A percentile compares a stretch with the other conserved stretches of the same genome.
phyloP scores from a whole-genome alignment of 2,888 invertebrate genomes.

The Ophion ventricosus region DNA sequence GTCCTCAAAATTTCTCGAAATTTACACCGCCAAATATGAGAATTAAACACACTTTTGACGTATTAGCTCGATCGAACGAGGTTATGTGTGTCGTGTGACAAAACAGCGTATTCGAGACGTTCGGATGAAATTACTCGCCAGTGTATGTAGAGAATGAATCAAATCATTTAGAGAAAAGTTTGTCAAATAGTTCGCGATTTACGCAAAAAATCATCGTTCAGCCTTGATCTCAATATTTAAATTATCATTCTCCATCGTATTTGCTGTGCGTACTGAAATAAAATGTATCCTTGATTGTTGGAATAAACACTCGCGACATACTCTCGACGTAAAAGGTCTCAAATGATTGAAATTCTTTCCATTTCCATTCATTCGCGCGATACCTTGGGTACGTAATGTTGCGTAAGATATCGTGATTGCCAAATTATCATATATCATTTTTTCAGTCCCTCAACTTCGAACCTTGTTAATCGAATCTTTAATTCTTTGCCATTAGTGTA shows the following conservation, averaged over 20 bases:
- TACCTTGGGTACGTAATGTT: not conserved
- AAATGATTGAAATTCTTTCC: not conserved
- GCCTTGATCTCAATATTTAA: not conserved
- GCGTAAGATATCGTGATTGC: not conserved
- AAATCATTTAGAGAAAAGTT: not conserved
- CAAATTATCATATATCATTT: not conserved
- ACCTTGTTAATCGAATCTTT: not conserved
- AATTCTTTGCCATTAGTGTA: not conserved
- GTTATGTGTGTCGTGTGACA: conserved; percentile 32
- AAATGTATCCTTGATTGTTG: not conserved
- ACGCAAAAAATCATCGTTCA: not conserved
- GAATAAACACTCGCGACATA: not conserved
- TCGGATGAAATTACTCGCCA: conserved; percentile 12
- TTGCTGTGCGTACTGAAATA: not conserved
- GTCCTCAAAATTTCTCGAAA: not conserved
- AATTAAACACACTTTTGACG: not conserved
- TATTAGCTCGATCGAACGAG: not conserved
- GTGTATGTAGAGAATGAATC: conserved; percentile 5
- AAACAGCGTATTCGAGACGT: not conserved
- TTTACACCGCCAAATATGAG: not conserved
- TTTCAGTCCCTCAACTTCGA: not conserved
- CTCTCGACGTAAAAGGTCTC: not conserved
- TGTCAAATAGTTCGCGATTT: not conserved
- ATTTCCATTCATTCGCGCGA: not conserved
- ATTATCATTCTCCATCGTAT: not conserved